phyloP scores from a whole-genome alignment of 1,140 invertebrate genomes.

The Trachymyrmex cornetzi region DNA sequence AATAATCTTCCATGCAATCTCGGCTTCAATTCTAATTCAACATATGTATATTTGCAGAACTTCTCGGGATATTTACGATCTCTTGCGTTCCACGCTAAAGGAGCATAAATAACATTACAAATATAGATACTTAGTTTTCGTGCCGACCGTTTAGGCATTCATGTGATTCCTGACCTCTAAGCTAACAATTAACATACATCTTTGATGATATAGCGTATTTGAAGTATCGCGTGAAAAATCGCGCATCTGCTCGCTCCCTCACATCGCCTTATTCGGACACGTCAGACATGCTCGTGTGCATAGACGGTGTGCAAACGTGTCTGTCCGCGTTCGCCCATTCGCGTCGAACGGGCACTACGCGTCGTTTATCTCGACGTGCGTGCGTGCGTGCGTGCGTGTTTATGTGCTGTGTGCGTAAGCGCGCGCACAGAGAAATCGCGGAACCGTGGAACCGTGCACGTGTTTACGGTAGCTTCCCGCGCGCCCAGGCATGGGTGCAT shows the following conservation, averaged over 20 bases:
- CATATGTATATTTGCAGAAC: not conserved
- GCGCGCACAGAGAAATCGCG: constrained; percentile 52
- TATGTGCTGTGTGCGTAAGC: not conserved
- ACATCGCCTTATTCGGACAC: constrained; percentile 76
- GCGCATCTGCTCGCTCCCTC: constrained; percentile 33
- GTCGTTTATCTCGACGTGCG: constrained; percentile 43
- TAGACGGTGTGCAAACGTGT: constrained; percentile 39
- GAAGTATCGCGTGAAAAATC: constrained; percentile 33
- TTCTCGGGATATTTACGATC: not conserved
- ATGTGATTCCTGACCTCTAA: not conserved
- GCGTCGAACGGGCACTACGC: constrained; percentile 52
- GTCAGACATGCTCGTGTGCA: constrained; percentile 43
- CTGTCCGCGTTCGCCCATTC: constrained; percentile 42
- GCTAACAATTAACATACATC: constrained; percentile 24
- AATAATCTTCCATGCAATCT: not conserved
- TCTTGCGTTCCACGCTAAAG: not conserved
- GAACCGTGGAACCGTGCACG: constrained; percentile 30
- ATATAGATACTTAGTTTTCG: not conserved
- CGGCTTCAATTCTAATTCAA: constrained; percentile 2
- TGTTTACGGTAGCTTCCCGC: constrained; percentile 64
- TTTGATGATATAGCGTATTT: constrained; percentile 4
- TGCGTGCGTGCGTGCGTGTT: not conserved
- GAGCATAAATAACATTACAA: not conserved
- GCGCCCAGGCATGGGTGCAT: constrained; percentile 27
- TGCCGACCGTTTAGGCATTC: not conserved